Percentiles rank a stretch among this genome's conserved stretches.
phyloP scores from a whole-genome alignment of 2,888 invertebrate species.

The Trachelus troglodyta region DNA sequence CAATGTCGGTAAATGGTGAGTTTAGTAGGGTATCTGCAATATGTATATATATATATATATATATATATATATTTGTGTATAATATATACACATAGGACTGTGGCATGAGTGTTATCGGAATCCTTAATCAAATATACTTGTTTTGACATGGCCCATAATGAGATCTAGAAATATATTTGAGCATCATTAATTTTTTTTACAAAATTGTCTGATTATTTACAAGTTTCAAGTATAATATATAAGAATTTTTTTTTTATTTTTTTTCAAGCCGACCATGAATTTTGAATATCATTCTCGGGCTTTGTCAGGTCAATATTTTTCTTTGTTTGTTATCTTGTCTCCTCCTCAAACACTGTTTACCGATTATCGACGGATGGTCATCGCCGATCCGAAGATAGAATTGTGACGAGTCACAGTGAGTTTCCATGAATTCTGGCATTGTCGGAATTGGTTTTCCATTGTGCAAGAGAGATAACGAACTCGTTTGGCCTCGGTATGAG shows the following conservation, averaged over 20 bases:
- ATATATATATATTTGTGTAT: too few relatives aligned
- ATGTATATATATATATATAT: neutral
- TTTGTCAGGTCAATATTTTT: neutral
- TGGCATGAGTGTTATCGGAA: slow-evolving; percentile 34
- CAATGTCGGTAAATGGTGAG: neutral
- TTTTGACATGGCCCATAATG: slow-evolving; percentile 23
- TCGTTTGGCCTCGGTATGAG: neutral
- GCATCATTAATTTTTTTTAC: neutral
- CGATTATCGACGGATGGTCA: neutral
- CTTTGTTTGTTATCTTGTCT: neutral
- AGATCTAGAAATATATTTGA: neutral
- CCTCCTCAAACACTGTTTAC: neutral
- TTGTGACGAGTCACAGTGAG: neutral
- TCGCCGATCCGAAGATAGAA: neutral
- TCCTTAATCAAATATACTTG: slow-evolving; percentile 45
- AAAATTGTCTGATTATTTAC: neutral
- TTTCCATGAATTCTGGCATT: neutral
- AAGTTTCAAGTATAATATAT: neutral
- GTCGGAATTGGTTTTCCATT: neutral
- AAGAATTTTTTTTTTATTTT: too few relatives aligned
- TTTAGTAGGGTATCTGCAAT: neutral
- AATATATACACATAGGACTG: neutral
- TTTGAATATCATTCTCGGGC: neutral
- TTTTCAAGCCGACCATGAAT: neutral
- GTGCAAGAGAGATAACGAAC: neutral